Percentiles rank a stretch among this genome's conserved stretches.
Conservation (phyloP, 2,797 vertebrate genomes). For the Anomalospiza imberbis region DNA sequence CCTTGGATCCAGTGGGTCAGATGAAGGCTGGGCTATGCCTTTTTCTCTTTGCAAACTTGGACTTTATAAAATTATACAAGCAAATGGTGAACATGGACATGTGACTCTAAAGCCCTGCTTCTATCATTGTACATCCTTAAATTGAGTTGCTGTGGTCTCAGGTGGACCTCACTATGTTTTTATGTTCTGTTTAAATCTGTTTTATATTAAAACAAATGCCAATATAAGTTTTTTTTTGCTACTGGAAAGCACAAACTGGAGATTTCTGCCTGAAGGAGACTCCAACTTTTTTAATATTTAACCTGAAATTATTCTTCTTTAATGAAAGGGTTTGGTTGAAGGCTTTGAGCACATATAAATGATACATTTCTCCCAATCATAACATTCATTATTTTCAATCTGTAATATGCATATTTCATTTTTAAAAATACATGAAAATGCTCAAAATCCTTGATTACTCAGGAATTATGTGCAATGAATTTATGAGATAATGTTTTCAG, state of each 20-base stretch:
- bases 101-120: neutral
- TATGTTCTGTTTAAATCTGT: neutral
- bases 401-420: conserved; percentile 12
- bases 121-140: neutral
- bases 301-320: neutral
- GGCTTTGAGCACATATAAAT: neutral
- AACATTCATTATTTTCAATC: conserved; percentile 16
- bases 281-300: neutral
- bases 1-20: neutral
- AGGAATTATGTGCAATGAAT: conserved; percentile 13
- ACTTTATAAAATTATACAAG: neutral
- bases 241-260: neutral
- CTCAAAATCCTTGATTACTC: conserved; percentile 33
- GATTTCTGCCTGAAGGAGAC: neutral
- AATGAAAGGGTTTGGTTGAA: conserved; percentile 5
- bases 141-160: neutral
- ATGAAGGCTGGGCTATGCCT: neutral
- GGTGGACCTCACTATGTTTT: neutral
- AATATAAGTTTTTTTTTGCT: neutral
- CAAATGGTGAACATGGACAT: fast-evolving
- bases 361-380: conserved; percentile 18
- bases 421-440: neutral
- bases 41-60: neutral
- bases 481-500: neutral
- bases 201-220: neutral